Evolutionary conservation across 2,113 vertebrate species (phyloP).

Genomic region (Chlamydotis undulata): DNA sequence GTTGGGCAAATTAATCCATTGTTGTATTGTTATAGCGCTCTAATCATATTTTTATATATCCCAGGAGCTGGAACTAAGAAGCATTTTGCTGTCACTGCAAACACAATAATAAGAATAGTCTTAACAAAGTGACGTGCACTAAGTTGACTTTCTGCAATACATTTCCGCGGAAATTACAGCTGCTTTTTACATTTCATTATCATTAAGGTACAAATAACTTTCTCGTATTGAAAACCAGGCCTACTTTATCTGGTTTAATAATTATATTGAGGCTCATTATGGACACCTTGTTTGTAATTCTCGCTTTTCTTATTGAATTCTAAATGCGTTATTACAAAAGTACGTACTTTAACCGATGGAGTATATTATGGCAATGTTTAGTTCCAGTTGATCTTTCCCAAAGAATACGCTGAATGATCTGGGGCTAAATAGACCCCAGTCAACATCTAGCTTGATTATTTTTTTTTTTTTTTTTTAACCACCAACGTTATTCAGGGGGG

Average conservation of each 20-base stretch:
- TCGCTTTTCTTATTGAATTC: slow-evolving; percentile 58
- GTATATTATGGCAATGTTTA: slow-evolving; percentile 35
- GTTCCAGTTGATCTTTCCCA: slow-evolving; percentile 62
- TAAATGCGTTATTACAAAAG: slow-evolving; percentile 49
- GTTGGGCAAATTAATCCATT: slow-evolving; percentile 71
- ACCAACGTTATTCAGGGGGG: not conserved
- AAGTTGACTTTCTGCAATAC: slow-evolving; percentile 67
- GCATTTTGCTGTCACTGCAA: slow-evolving; percentile 69
- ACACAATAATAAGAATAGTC: slow-evolving; percentile 73
- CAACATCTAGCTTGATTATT: not conserved
- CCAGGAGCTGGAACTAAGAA: slow-evolving; percentile 69
- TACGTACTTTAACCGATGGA: slow-evolving; percentile 53
- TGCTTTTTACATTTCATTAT: slow-evolving; percentile 72
- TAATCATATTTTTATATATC: slow-evolving; percentile 73
- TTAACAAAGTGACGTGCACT: slow-evolving; percentile 72
- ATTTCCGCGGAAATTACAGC: slow-evolving; percentile 67
- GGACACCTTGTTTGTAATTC: slow-evolving; percentile 68
- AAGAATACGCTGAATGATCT: not conserved
- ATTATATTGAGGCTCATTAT: slow-evolving; percentile 63
- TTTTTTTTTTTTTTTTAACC: not conserved
- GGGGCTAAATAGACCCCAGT: not conserved
- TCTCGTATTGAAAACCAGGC: slow-evolving; percentile 49
- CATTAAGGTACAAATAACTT: slow-evolving; percentile 69
- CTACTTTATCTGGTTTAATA: slow-evolving; percentile 67
- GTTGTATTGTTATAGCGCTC: slow-evolving; percentile 70